Percentiles rank a stretch among this genome's conserved stretches.
Evolutionary conservation across 2,888 invertebrate genomes (phyloP).

Genomic region (Tetanocera ferruginea): DNA sequence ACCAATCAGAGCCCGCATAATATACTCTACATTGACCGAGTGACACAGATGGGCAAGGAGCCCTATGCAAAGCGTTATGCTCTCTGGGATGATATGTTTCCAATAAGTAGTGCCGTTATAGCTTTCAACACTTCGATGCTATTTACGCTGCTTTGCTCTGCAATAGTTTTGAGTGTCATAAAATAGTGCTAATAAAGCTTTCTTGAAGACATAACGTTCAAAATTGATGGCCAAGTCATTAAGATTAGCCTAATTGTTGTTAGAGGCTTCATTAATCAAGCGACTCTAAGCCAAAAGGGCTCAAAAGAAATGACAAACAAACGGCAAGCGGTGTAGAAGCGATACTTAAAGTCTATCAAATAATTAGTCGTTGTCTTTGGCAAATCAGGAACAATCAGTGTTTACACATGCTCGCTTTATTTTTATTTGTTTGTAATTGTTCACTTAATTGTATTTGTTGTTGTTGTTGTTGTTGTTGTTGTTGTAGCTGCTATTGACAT

Average conservation of each 20-base stretch:
- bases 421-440: conserved; percentile 48
- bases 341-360: background rate
- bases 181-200: background rate
- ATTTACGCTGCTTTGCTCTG: too few species aligned
- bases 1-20: conserved; percentile 16
- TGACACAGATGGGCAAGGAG: conserved; percentile 43
- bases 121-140: background rate
- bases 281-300: conserved; percentile 22
- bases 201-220: background rate
- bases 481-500: conserved; percentile 62
- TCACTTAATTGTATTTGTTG: conserved; percentile 47
- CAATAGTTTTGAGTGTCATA: background rate
- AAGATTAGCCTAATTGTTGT: conserved; percentile 62
- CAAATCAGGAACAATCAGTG: background rate
- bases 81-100: conserved; percentile 54
- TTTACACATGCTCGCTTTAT: background rate
- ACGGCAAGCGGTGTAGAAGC: background rate
- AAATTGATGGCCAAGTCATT: conserved; percentile 50
- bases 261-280: conserved; percentile 64
- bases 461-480: conserved; percentile 29
- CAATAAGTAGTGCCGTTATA: background rate
- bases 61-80: conserved; percentile 51
- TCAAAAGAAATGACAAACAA: conserved; percentile 21
- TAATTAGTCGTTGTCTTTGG: background rate
- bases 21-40: conserved; percentile 53